Conservation (phyloP, 2,888 invertebrate species). For the Lasioglossum lativentre region DNA sequence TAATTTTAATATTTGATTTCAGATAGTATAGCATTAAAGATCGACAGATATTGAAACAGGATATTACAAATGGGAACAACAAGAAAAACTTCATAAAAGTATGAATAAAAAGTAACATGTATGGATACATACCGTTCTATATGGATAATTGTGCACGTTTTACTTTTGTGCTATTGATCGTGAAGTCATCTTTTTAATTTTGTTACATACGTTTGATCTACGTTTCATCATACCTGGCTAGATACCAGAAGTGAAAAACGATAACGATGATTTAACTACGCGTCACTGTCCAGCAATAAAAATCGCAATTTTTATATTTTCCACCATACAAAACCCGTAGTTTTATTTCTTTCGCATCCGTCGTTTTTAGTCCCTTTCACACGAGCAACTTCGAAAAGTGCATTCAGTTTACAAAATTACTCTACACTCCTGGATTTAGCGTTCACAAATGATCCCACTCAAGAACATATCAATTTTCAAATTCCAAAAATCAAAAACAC, state of each 20-base stretch:
- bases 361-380: neutral
- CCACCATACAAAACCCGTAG: neutral
- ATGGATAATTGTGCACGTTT: neutral
- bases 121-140: neutral
- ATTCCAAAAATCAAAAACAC: neutral
- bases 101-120: neutral
- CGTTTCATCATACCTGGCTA: neutral
- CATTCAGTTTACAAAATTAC: neutral
- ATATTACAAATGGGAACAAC: neutral
- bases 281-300: constrained; percentile 1
- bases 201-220: neutral
- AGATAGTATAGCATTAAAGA: neutral
- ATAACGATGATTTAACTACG: constrained; percentile 1
- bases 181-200: neutral
- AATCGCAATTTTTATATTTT: neutral
- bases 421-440: neutral
- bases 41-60: neutral
- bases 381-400: neutral
- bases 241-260: neutral
- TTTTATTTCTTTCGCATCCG: neutral
- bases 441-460: neutral
- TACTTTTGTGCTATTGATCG: neutral
- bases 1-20: neutral
- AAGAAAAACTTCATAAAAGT: neutral
- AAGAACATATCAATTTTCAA: neutral